These are phyloP conservation scores for Crenuchus spilurus DNA, from an alignment of 2,797 vertebrate species.

Conservation along the genomic window DNA sequence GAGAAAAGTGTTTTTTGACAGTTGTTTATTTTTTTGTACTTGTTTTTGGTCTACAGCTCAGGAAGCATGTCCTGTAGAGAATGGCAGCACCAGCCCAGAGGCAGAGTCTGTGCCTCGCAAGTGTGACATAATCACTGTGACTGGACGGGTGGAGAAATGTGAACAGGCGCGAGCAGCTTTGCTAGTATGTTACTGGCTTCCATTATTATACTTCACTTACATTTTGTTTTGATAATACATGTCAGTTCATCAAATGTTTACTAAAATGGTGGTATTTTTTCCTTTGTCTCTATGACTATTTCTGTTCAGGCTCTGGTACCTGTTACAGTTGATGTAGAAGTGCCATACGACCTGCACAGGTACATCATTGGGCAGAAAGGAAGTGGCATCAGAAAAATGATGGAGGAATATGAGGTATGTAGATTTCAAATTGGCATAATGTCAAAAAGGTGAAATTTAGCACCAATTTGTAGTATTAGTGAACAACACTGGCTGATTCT, in stretches of 20 bases:
- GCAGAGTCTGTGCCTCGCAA: conserved; percentile 71
- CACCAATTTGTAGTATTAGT: too few species aligned
- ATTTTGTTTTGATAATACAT: background rate
- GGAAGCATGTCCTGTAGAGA: conserved; percentile 73
- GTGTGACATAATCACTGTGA: conserved; percentile 78
- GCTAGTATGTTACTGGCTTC: conserved; percentile 64
- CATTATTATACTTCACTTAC: background rate
- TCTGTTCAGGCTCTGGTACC: conserved; percentile 77
- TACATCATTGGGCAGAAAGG: conserved; percentile 86
- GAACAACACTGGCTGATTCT: conserved; percentile 2
- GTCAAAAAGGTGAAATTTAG: too few species aligned
- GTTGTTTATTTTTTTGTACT: background rate
- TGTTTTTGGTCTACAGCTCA: conserved; percentile 62
- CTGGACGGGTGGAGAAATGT: conserved; percentile 78
- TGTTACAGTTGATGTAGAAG: conserved; percentile 78
- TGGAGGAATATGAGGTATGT: conserved; percentile 83
- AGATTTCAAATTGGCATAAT: background rate
- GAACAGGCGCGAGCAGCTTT: conserved; percentile 74
- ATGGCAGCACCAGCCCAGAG: conserved; percentile 69
- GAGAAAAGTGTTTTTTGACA: too few species aligned
- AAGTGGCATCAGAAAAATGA: conserved; percentile 84
- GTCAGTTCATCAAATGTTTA: background rate
- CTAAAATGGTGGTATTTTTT: background rate
- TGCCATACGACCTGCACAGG: conserved; percentile 80
- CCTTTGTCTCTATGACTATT: background rate